Conservation (phyloP, 2,888 invertebrate species). For the Chymomyza amoena region DNA sequence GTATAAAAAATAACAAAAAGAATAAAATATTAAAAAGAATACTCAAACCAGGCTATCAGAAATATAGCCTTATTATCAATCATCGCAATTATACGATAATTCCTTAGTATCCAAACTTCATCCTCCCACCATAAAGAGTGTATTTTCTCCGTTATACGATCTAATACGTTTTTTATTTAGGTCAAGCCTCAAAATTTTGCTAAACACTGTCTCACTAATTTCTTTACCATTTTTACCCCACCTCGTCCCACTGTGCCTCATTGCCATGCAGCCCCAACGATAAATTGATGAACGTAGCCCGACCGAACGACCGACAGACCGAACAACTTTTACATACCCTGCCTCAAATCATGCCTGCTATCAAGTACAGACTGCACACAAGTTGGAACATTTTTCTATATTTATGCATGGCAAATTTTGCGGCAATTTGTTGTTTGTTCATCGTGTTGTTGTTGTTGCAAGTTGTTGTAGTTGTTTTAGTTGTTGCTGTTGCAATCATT, state of each 20-base stretch:
- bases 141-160: no score
- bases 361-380: slow-evolving; percentile 2
- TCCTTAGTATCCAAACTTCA: no score
- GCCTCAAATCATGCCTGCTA: neutral
- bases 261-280: slow-evolving; percentile 46
- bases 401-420: slow-evolving; percentile 24
- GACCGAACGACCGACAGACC: neutral
- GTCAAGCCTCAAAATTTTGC: no score
- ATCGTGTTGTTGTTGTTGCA: slow-evolving; percentile 29
- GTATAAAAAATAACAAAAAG: no score
- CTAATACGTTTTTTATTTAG: no score
- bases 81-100: no score
- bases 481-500: slow-evolving; percentile 26
- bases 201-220: no score
- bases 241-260: neutral
- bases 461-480: slow-evolving; percentile 34
- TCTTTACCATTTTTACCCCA: neutral
- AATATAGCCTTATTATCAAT: no score
- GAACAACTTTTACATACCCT: neutral
- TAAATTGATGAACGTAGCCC: slow-evolving; percentile 57
- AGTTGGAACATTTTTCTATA: slow-evolving; percentile 21
- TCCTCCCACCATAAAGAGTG: no score
- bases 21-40: no score
- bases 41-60: no score
- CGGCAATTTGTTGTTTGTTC: slow-evolving; percentile 5